Conservation (phyloP, 1,140 invertebrate species). For the Odontomachus brunneus region DNA sequence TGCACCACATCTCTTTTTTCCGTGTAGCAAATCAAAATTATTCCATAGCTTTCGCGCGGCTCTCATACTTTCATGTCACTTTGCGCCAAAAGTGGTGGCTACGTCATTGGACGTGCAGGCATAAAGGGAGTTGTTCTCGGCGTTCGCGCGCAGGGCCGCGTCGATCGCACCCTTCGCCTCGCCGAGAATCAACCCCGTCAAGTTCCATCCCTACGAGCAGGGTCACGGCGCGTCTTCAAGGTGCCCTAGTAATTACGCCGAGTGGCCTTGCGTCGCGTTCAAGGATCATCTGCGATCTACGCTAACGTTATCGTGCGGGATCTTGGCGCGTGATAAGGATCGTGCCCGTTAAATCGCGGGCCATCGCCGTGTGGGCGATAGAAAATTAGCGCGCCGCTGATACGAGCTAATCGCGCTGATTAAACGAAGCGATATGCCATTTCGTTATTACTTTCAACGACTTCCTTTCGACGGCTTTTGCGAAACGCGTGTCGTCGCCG, state of each 20-base stretch:
- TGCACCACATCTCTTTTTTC: too few relatives aligned
- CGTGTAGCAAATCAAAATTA: too few relatives aligned
- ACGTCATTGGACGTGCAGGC: not conserved
- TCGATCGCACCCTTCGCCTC: slow-evolving; percentile 4
- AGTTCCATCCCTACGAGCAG: slow-evolving; percentile 15
- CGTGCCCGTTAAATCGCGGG: not conserved
- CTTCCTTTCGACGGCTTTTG: slow-evolving; percentile 15
- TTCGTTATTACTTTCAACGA: not conserved
- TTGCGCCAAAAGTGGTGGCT: not conserved
- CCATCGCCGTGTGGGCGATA: slow-evolving; percentile 11
- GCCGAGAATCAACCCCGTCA: not conserved
- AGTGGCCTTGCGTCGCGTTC: not conserved
- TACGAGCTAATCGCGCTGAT: slow-evolving; percentile 29
- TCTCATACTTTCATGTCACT: too few relatives aligned
- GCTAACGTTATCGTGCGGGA: not conserved
- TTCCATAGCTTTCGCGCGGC: too few relatives aligned
- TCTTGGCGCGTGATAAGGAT: not conserved
- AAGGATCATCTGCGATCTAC: not conserved
- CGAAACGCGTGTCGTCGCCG: too few relatives aligned
- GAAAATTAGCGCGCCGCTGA: slow-evolving; percentile 27
- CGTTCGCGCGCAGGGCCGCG: not conserved
- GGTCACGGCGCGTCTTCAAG: slow-evolving; percentile 36
- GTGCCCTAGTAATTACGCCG: slow-evolving; percentile 22
- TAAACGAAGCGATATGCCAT: not conserved
- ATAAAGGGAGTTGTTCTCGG: not conserved